phyloP scores from a whole-genome alignment of 2,797 vertebrate species.

The Hipposideros larvatus region DNA sequence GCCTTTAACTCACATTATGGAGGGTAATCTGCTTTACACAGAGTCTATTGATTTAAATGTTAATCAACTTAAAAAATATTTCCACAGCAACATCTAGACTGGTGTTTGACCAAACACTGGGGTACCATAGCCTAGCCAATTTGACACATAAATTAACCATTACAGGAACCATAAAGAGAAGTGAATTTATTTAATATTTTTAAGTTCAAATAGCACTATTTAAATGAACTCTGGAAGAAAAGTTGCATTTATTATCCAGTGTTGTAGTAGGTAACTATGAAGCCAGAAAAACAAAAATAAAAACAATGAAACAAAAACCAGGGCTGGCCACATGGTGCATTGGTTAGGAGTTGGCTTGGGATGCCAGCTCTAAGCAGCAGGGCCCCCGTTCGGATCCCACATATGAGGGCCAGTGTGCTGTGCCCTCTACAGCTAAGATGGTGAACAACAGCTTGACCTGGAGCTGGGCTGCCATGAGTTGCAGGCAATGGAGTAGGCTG shows the following conservation, averaged over 20 bases:
- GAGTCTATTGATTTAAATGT: not conserved
- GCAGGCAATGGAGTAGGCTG: too few species aligned
- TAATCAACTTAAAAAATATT: not conserved
- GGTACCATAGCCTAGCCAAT: not conserved
- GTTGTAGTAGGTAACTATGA: not conserved
- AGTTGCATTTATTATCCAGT: slow-evolving; percentile 6
- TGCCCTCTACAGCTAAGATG: too few species aligned
- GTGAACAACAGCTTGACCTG: too few species aligned
- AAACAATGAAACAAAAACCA: too few species aligned
- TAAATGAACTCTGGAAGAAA: not conserved
- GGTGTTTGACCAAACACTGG: not conserved
- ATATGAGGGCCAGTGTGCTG: too few species aligned
- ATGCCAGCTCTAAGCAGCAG: too few species aligned
- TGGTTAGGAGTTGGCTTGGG: too few species aligned
- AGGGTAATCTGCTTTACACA: not conserved
- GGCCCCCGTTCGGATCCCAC: too few species aligned
- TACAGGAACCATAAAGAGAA: not conserved
- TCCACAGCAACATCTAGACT: not conserved
- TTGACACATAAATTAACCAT: slow-evolving; percentile 2
- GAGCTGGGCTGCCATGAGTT: too few species aligned
- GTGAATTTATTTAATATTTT: slow-evolving; percentile 1
- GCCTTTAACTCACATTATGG: not conserved
- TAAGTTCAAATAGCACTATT: slow-evolving; percentile 15
- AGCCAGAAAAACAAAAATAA: slow-evolving; percentile 17
- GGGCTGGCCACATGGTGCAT: too few species aligned